Evolutionary conservation across 2,888 invertebrate species (phyloP).

Genomic region (Zootermopsis nevadensis): DNA sequence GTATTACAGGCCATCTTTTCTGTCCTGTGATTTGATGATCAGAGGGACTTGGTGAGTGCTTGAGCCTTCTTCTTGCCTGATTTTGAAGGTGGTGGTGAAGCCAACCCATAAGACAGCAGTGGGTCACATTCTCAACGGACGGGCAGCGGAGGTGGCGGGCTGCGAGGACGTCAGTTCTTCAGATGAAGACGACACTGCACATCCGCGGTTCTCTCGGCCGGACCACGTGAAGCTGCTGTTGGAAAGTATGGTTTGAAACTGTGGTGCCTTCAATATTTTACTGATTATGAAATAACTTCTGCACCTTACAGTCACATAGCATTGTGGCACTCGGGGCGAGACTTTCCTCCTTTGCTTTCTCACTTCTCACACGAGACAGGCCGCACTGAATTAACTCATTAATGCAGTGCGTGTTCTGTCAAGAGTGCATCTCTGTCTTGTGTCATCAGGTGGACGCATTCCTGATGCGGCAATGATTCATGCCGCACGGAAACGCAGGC

Average conservation of each 20-base stretch:
- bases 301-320: too few species aligned
- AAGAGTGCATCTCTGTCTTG: too few species aligned
- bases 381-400: too few species aligned
- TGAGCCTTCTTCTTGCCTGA: conserved; percentile 31
- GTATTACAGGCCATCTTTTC: too few species aligned
- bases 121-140: conserved; percentile 76
- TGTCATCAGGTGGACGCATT: conserved; percentile 77
- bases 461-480: conserved; percentile 99
- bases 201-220: conserved; percentile 70
- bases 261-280: too few species aligned
- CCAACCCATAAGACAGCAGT: conserved; percentile 59
- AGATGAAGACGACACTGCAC: conserved; percentile 67
- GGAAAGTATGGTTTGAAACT: conserved; percentile 68
- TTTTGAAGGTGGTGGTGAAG: conserved; percentile 67
- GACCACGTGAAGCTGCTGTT: conserved; percentile 84
- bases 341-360: too few species aligned
- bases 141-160: conserved; percentile 85
- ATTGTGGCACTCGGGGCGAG: too few species aligned
- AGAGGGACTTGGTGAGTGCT: conserved; percentile 17
- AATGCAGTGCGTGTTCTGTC: too few species aligned
- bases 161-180: conserved; percentile 75
- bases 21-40: too few species aligned
- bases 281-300: too few species aligned
- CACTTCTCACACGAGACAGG: too few species aligned
- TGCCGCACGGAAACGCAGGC: conserved; percentile 93